phyloP scores from a whole-genome alignment of 1,140 invertebrate genomes.

The Eulimnadia texana region DNA sequence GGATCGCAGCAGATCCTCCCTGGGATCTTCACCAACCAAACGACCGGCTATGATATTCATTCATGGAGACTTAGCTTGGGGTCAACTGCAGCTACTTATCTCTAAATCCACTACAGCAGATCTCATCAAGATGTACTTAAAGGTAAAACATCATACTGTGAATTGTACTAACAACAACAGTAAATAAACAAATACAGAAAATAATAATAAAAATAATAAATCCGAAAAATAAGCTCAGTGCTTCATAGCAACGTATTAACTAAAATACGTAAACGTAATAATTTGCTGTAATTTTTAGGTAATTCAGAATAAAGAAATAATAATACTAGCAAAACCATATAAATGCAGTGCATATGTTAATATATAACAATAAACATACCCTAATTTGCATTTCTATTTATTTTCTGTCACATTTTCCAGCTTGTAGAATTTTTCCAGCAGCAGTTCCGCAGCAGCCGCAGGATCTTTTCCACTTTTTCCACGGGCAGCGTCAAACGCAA shows the following conservation, averaged over 20 bases:
- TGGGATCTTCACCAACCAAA: constrained; percentile 12
- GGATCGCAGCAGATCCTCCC: constrained; percentile 18
- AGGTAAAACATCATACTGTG: constrained; percentile 26
- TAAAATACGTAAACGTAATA: no score
- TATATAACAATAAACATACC: no score
- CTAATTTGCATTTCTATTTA: not conserved
- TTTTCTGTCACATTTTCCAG: constrained; percentile 6
- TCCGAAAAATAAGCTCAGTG: no score
- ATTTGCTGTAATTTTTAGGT: no score
- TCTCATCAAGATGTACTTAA: constrained; percentile 88
- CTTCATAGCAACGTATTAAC: no score
- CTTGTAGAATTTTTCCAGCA: constrained; percentile 93
- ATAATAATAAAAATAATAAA: no score
- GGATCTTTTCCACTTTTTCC: constrained; percentile 61
- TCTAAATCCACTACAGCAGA: constrained; percentile 92
- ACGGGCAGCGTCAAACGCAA: constrained; percentile 1
- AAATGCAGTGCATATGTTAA: no score
- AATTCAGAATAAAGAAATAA: no score
- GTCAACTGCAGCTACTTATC: constrained; percentile 90
- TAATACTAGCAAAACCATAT: no score
- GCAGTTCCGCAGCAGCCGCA: constrained; percentile 83
- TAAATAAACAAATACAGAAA: not conserved
- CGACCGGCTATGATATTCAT: constrained; percentile 83
- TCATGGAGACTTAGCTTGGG: constrained; percentile 83
- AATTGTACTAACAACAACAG: not conserved